Evolutionary conservation across 2,888 invertebrate genomes (phyloP), one percentile per base, ranked within the genome.

Genomic region (Noctua pronuba): DNA sequence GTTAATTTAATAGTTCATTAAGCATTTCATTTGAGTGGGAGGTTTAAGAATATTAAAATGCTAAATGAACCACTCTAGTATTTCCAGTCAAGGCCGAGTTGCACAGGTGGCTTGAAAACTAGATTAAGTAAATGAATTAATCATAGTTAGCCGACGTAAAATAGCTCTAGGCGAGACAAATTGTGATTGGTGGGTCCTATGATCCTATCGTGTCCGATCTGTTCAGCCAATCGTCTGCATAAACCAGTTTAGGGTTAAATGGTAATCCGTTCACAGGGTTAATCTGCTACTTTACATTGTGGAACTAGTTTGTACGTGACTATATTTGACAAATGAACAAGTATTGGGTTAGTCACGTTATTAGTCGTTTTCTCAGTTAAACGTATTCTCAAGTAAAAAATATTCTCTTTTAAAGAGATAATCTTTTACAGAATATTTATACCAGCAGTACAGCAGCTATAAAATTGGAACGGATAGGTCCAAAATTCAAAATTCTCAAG

Each of bases 41-140:
- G 44, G 41, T 71, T 64, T 68, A 58, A 78, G 38, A 55, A 83
- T 78, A 72, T 68, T 79, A 52, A 80, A 70, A 68, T 64, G 75
- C 28, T 52, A 24, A 82, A 52, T 62, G 16, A 72, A 70, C 75
- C 75, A 77, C 64, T 78, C 46, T 62, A 60, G 62, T 41, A 58
- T 16, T 49, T 75, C 28, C 65, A 78, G 67, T 70, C 83, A 85
- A 85, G 77, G 87, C 75, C 38, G 73, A 68, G 68, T 73, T 75
- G 79, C 85, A 87, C 92, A 92, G 92, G 91, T 93, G 92, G 88
- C 73, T 82, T 52, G 77, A 75, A 60, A 75, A 75, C 52, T 73
- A 75, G 74, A 78, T 77, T 72, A 87, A 90, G 88, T 87, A 86
- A 88, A 87, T 87, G 75, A 88, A 93, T 91, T 89, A 90, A 90